Evolutionary conservation across 2,113 vertebrate genomes (phyloP), one percentile per base, ranked within the genome.

Genomic region (Mirounga angustirostris): DNA sequence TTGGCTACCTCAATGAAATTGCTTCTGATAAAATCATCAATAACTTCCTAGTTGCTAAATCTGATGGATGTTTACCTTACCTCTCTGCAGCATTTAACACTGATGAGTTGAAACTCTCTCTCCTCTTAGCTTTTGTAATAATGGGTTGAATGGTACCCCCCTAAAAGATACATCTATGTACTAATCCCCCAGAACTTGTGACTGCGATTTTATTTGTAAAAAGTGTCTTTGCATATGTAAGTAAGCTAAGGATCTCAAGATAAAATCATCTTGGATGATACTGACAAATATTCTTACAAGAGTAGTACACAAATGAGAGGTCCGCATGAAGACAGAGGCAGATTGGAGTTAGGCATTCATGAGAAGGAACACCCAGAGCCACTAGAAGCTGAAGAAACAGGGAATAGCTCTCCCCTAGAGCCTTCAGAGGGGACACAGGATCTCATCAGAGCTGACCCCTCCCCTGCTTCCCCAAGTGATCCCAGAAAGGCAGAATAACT

Each of bases 1-100:
- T 40, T 87, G 79, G 54, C 89, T 52, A 74, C n/a, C 21, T 46
- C 10, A 94, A 19, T 74, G 50, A 87, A 88, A 87, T 14, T 96
- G 74, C 21, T 87, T 93, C 63, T 59, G 26, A 63, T 90, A 93
- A 78, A 96, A 92, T 73, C 40, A 92, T 59, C 52, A 88, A 59
- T 59, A 74, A 88, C 50, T 14, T 79, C 50, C 46, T 40, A 61
- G 11, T 33, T 89, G 81, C 43, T 67, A 79, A 95, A 74, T 93
- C 26, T 46, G 16, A 69, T 69, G 12, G 43, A 30, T 87, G 16
- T 58, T 88, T 69, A 71, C 24, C 54, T 96, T 65, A 96, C 50
- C 28, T 33, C 56, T 88, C 58, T 78, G 30, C 9, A 80, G 81
- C 81, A 74, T 61, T 36, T 67, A 87, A 69, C 67, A 58, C 9